These are phyloP conservation scores for Indicator indicator DNA, from an alignment of 2,113 vertebrate genomes.

Conservation along the genomic window DNA sequence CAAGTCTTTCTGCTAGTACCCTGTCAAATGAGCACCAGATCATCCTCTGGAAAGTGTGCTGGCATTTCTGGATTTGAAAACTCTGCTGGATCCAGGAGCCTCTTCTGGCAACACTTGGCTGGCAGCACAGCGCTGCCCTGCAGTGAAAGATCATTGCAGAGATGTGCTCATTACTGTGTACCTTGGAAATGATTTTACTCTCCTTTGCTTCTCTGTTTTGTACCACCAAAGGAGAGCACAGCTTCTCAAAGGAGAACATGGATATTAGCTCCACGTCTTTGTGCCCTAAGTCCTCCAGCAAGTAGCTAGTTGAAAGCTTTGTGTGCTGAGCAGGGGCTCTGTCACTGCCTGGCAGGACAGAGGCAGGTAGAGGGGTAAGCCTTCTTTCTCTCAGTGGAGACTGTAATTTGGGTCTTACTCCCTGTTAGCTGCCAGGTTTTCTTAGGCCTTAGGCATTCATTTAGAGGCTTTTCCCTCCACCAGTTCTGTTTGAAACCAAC, in stretches of 20 bases:
- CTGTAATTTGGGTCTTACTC: background rate
- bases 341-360: background rate
- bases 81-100: background rate
- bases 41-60: background rate
- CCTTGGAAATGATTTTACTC: background rate
- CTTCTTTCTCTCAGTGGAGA: background rate
- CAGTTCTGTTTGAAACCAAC: background rate
- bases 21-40: background rate
- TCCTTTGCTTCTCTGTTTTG: background rate
- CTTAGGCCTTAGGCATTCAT: background rate
- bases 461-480: background rate
- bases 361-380: rapidly evolving
- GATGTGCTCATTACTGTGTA: background rate
- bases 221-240: background rate
- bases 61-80: background rate
- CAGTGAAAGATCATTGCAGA: background rate
- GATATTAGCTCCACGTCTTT: background rate
- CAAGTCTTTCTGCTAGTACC: background rate
- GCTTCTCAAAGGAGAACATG: background rate
- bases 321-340: background rate
- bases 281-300: background rate
- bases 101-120: background rate
- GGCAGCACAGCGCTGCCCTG: background rate
- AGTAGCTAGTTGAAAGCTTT: background rate
- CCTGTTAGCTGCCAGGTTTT: background rate